Evolutionary conservation across 2,113 vertebrate species (phyloP).

Genomic region (Furnarius figulus): DNA sequence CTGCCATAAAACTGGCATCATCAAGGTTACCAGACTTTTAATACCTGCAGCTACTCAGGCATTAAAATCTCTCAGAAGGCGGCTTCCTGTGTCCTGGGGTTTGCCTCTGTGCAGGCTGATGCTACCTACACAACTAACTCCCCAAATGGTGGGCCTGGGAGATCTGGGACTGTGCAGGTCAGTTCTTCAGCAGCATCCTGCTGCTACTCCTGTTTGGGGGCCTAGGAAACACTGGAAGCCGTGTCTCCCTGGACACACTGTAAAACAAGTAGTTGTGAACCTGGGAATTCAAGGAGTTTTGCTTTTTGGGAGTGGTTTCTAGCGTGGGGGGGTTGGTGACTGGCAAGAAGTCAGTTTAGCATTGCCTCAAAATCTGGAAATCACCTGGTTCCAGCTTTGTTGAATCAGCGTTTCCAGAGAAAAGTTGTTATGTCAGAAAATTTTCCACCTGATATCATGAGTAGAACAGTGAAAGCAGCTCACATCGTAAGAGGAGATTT

Average conservation of each 20-base stretch:
- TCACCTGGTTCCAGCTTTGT: neutral
- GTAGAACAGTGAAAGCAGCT: neutral
- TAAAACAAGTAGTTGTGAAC: neutral
- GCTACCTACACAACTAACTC: rapidly evolving
- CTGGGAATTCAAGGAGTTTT: neutral
- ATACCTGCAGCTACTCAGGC: neutral
- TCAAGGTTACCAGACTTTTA: neutral
- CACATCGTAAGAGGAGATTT: neutral
- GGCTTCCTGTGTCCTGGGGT: neutral
- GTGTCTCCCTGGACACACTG: neutral
- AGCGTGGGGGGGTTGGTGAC: rapidly evolving
- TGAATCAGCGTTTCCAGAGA: neutral
- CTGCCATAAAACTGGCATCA: neutral
- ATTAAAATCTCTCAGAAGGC: neutral
- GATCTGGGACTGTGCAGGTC: too few species aligned
- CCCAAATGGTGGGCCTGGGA: neutral
- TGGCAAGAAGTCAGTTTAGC: neutral
- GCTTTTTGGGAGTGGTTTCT: neutral
- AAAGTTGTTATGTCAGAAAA: neutral
- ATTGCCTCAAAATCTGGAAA: neutral
- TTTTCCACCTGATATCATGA: neutral
- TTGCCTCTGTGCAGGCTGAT: neutral
- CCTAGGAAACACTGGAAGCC: neutral
- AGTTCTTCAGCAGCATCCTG: neutral
- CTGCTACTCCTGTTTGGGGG: neutral